A percentile compares a stretch with the other conserved stretches of the same genome.
Evolutionary conservation across 2,113 vertebrate species (phyloP).

Genomic region (Atherinomorus stipes): DNA sequence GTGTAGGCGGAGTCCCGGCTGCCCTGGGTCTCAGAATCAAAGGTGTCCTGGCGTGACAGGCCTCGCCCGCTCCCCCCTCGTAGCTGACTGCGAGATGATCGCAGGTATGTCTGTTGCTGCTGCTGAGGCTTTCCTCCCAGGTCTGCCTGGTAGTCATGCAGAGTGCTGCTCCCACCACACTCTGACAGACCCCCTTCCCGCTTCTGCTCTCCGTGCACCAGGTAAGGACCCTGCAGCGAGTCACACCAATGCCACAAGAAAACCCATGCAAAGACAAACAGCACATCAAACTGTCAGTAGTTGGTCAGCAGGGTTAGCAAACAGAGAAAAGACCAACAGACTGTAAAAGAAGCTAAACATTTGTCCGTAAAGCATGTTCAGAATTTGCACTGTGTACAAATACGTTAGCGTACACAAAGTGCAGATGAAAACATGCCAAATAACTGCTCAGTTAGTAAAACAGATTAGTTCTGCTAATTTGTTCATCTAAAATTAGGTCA

Average conservation of each 20-base stretch:
- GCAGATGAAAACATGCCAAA: background rate
- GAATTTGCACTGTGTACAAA: slow-evolving; percentile 1
- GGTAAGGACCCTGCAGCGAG: slow-evolving; percentile 88
- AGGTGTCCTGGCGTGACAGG: slow-evolving; percentile 93
- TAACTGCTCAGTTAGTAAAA: slow-evolving; percentile 6
- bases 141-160: slow-evolving; percentile 87
- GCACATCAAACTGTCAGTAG: slow-evolving; percentile 62
- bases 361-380: slow-evolving; percentile 3
- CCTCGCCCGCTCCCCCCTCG: slow-evolving; percentile 78
- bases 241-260: slow-evolving; percentile 67
- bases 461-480: background rate
- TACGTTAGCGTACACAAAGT: background rate
- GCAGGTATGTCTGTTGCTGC: slow-evolving; percentile 79
- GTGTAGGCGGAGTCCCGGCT: slow-evolving; percentile 94
- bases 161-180: slow-evolving; percentile 76
- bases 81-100: slow-evolving; percentile 78
- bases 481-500: background rate
- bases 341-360: background rate
- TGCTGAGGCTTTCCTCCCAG: slow-evolving; percentile 80
- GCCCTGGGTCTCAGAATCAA: slow-evolving; percentile 92
- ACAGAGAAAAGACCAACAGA: slow-evolving; percentile 7
- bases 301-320: slow-evolving; percentile 71
- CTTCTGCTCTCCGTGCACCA: slow-evolving; percentile 89
- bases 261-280: slow-evolving; percentile 84
- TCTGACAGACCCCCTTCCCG: slow-evolving; percentile 84